Conservation (phyloP, 2,797 vertebrate species). For the Sebastes elongatus region DNA sequence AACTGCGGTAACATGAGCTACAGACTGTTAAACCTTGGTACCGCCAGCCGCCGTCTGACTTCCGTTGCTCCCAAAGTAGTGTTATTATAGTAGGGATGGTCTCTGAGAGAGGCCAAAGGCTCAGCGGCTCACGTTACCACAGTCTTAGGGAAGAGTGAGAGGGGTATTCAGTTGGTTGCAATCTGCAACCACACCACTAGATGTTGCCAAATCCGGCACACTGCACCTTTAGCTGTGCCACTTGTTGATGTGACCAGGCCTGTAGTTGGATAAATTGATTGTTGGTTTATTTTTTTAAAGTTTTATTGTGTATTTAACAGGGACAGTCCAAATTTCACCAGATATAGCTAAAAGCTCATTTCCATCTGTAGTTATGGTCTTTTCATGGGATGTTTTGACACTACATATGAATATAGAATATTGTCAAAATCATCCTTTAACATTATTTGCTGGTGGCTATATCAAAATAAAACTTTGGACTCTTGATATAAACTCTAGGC, state of each 20-base stretch:
- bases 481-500: neutral
- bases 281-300: neutral
- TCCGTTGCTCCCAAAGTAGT: too few relatives aligned
- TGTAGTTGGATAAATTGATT: neutral
- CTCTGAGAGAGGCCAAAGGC: too few relatives aligned
- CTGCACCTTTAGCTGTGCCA: neutral
- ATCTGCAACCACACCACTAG: neutral
- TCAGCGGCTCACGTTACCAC: neutral
- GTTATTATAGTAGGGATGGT: too few relatives aligned
- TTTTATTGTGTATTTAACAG: neutral
- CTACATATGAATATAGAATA: neutral
- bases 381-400: neutral
- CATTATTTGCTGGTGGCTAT: slow-evolving; percentile 41
- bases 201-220: neutral
- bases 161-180: neutral
- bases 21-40: neutral
- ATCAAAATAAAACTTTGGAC: slow-evolving; percentile 10
- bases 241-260: neutral
- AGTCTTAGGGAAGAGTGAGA: neutral
- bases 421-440: neutral
- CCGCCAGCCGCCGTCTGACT: too few relatives aligned
- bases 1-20: neutral
- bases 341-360: neutral
- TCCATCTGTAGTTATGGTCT: neutral
- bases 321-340: neutral